Conservation (phyloP, 2,113 vertebrate genomes). For the Oryzias melastigma region DNA sequence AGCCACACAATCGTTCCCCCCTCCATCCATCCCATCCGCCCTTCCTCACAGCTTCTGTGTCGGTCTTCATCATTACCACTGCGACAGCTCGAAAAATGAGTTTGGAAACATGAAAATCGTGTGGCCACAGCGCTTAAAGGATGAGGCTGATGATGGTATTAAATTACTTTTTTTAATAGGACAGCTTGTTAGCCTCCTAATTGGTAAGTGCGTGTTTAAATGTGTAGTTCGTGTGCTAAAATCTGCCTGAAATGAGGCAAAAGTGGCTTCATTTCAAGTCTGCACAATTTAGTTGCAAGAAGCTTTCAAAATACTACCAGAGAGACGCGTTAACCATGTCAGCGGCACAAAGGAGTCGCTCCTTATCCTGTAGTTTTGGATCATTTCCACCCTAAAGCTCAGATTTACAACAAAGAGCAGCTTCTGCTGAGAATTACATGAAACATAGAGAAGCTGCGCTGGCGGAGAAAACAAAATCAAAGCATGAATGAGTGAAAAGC, state of each 20-base stretch:
- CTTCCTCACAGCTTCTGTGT: conserved; percentile 15
- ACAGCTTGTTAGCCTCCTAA: conserved; percentile 43
- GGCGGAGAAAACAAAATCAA: too few relatives aligned
- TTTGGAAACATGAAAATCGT: conserved; percentile 18
- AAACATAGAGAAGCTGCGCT: too few relatives aligned
- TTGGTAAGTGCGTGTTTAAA: conserved; percentile 31
- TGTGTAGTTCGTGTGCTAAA: conserved; percentile 9
- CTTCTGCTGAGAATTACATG: conserved; percentile 39
- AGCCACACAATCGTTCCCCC: conserved; percentile 44
- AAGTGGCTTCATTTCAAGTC: conserved; percentile 26
- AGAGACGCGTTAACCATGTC: neutral
- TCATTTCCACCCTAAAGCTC: conserved; percentile 27
- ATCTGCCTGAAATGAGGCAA: conserved; percentile 28
- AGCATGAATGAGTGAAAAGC: neutral
- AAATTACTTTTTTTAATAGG: conserved; percentile 43
- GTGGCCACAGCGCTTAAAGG: conserved; percentile 23
- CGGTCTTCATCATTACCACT: conserved; percentile 33
- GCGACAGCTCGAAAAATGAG: neutral
- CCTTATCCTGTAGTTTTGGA: conserved; percentile 18
- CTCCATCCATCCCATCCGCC: conserved; percentile 17
- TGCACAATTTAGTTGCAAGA: conserved; percentile 16
- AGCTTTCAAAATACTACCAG: conserved; percentile 30
- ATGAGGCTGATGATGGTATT: conserved; percentile 34
- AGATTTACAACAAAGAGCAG: conserved; percentile 36
- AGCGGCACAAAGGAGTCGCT: too few relatives aligned